Conservation (phyloP, 1,140 invertebrate genomes). For the Chironomus tepperi region DNA sequence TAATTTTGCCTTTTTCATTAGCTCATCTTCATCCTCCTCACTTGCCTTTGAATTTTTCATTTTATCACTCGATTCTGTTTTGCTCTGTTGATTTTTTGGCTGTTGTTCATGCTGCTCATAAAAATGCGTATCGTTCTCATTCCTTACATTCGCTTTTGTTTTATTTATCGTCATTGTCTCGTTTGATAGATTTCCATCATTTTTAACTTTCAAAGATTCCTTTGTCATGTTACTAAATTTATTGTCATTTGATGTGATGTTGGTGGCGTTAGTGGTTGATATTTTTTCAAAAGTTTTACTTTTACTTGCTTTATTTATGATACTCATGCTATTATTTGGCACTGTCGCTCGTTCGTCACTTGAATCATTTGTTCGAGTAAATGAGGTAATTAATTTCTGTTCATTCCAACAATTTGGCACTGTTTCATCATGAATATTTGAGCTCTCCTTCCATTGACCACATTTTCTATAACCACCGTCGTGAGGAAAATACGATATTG, state of each 20-base stretch:
- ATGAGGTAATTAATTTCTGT: constrained; percentile 14
- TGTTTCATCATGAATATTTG: neutral
- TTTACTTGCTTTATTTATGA: too few species aligned
- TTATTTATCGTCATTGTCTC: neutral
- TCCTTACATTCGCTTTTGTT: neutral
- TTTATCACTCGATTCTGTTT: neutral
- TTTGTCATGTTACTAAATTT: neutral
- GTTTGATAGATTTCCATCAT: neutral
- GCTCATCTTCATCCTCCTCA: neutral
- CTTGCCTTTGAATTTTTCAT: neutral
- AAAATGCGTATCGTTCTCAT: neutral
- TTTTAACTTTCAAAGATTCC: neutral
- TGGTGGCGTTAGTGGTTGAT: neutral
- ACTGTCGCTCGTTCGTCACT: neutral
- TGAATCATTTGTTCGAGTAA: constrained; percentile 7
- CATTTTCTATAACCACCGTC: neutral
- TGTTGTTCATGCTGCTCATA: too few species aligned
- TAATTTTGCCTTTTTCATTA: constrained; percentile 1
- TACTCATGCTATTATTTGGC: too few species aligned
- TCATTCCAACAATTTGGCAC: constrained; percentile 12
- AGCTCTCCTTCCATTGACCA: neutral
- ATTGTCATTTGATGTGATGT: constrained; percentile 6
- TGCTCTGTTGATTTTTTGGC: neutral
- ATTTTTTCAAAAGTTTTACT: too few species aligned
- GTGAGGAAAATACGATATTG: neutral